These are phyloP conservation scores for Chrysogorgia sp. DNA, from an alignment of 92 coral and sea anemone genomes.

Conservation along the genomic window DNA sequence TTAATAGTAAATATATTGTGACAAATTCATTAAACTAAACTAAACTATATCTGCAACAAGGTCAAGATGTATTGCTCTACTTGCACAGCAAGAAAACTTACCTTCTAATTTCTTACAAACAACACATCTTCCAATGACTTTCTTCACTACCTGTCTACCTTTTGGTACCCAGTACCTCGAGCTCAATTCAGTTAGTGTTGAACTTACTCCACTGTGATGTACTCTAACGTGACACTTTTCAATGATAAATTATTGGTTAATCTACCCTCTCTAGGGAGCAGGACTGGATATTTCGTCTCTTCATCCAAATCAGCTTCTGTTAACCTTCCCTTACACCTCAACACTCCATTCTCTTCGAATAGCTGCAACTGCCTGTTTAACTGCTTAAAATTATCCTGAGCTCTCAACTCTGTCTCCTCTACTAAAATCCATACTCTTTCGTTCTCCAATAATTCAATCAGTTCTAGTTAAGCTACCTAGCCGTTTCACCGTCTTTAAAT, in stretches of 20 bases:
- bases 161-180: slow-evolving; percentile 3
- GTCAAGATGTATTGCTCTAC: slow-evolving; percentile 39
- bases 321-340: slow-evolving; percentile 8
- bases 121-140: not conserved
- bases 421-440: slow-evolving; percentile 42
- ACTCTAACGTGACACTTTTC: not conserved
- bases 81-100: slow-evolving; percentile 40
- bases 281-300: not conserved
- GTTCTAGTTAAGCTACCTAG: not conserved
- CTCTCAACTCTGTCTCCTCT: slow-evolving; percentile 25
- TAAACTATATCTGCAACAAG: slow-evolving; percentile 24
- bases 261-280: not conserved
- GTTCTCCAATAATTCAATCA: slow-evolving; percentile 25
- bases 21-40: too few relatives aligned
- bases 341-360: slow-evolving; percentile 23
- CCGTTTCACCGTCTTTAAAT: not conserved
- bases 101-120: not conserved
- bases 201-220: not conserved
- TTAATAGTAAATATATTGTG: too few relatives aligned
- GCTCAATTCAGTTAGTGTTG: not conserved
- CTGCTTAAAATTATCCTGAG: slow-evolving; percentile 28
- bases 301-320: not conserved
- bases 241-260: not conserved
- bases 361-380: slow-evolving; percentile 33
- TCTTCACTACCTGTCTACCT: slow-evolving; percentile 2